Evolutionary conservation across 2,797 vertebrate genomes (phyloP).

Genomic region (Lepidocolaptes lacrymiger): DNA sequence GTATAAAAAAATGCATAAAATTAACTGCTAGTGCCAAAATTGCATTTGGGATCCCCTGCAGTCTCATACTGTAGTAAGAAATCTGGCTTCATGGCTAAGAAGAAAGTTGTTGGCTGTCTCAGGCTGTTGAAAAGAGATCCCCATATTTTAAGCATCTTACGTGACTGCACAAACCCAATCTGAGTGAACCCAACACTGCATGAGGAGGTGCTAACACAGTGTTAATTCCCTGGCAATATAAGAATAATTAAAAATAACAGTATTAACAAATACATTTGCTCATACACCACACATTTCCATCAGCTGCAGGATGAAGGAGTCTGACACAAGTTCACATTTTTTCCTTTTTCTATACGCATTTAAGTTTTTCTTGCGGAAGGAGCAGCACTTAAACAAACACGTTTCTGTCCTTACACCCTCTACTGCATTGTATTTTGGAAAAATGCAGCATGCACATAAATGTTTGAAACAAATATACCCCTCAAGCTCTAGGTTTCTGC

Average conservation of each 20-base stretch:
- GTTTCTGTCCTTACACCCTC: neutral
- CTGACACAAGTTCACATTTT: neutral
- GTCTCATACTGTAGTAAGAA: neutral
- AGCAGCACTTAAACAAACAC: neutral
- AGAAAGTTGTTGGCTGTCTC: neutral
- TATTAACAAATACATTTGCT: neutral
- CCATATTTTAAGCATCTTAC: neutral
- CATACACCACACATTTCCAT: neutral
- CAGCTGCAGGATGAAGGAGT: neutral
- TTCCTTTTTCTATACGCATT: neutral
- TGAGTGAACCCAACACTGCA: neutral
- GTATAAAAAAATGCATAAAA: neutral
- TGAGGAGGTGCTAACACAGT: neutral
- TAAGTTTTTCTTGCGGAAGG: neutral
- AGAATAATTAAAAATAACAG: neutral
- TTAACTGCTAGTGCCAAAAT: neutral
- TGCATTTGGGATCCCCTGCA: neutral
- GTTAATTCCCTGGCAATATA: neutral
- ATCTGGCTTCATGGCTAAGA: neutral
- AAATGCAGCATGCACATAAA: neutral
- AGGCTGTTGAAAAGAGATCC: neutral
- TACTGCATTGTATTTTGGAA: neutral
- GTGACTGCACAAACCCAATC: neutral
- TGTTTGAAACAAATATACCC: neutral
- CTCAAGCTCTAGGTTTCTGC: conserved; percentile 14